Evolutionary conservation across 30 jellyfish, hydroid and myxozoan species (phyloP).

Genomic region (Pelagia noctiluca): DNA sequence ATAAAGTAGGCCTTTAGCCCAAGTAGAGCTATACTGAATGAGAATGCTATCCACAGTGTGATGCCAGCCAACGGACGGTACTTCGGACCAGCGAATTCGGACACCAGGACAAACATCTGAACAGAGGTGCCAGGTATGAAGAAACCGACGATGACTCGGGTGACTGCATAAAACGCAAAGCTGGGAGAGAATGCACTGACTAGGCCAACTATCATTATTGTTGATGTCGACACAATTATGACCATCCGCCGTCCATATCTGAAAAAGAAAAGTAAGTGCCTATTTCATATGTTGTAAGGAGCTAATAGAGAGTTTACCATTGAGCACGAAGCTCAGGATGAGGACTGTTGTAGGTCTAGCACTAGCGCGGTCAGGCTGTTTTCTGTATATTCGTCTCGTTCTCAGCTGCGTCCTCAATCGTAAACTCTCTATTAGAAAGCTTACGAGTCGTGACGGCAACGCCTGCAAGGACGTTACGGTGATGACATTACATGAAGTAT

Average conservation of each 20-base stretch:
- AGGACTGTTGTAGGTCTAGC: too few species aligned
- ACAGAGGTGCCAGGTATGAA: constrained; percentile 78
- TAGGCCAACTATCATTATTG: constrained; percentile 39
- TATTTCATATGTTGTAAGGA: too few species aligned
- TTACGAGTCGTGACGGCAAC: too few species aligned
- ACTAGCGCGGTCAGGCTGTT: too few species aligned
- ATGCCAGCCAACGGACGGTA: constrained; percentile 91
- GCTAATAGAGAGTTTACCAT: too few species aligned
- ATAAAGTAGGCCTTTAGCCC: constrained; percentile 87
- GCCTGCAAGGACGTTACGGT: too few species aligned
- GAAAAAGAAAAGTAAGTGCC: constrained; percentile 12
- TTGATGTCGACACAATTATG: constrained; percentile 62
- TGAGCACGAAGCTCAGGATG: too few species aligned
- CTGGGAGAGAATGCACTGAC: constrained; percentile 78
- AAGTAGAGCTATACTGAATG: constrained; percentile 67
- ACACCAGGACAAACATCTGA: constrained; percentile 70
- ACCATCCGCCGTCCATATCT: constrained; percentile 81
- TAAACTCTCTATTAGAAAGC: too few species aligned
- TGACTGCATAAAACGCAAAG: constrained; percentile 48
- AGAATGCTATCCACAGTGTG: constrained; percentile 66
- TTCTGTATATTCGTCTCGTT: too few species aligned
- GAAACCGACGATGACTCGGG: constrained; percentile 77
- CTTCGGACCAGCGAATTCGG: constrained; percentile 87
- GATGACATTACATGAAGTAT: too few species aligned
- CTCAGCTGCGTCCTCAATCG: too few species aligned